phyloP scores from a whole-genome alignment of 2,888 invertebrate species.

The Norana najaformis region DNA sequence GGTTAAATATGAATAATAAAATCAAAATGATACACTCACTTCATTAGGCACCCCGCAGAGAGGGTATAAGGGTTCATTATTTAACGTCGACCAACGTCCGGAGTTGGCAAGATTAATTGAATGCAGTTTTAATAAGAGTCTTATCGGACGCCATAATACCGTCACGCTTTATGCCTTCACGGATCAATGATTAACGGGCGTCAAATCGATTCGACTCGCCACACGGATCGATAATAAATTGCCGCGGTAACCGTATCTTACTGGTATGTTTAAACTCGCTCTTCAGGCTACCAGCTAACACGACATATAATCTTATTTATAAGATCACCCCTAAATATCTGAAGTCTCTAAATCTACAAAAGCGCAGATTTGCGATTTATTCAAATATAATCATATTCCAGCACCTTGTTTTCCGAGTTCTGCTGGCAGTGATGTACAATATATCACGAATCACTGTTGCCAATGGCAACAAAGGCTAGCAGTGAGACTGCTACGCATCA shows the following conservation, averaged over 20 bases:
- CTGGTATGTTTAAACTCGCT: not conserved
- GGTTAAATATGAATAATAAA: not conserved
- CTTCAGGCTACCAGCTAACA: not conserved
- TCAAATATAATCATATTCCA: not conserved
- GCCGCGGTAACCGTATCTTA: not conserved
- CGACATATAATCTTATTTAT: not conserved
- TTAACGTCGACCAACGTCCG: not conserved
- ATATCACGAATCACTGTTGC: too few relatives aligned
- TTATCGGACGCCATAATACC: constrained; percentile 5
- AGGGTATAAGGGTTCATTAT: not conserved
- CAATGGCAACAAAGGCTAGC: too few relatives aligned
- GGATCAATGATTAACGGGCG: not conserved
- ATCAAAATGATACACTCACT: not conserved
- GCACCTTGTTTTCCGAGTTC: not conserved
- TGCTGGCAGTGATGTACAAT: not conserved
- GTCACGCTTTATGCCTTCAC: not conserved
- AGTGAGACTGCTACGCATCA: too few relatives aligned
- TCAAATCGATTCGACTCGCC: not conserved
- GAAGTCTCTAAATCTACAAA: too few relatives aligned
- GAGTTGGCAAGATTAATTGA: not conserved
- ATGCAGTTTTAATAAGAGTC: not conserved
- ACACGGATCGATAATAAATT: not conserved
- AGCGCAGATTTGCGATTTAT: too few relatives aligned
- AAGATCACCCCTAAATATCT: too few relatives aligned
- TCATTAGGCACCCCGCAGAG: not conserved